Evolutionary conservation across 1,140 invertebrate genomes (phyloP).

Genomic region (Diabrotica undecimpunctata): DNA sequence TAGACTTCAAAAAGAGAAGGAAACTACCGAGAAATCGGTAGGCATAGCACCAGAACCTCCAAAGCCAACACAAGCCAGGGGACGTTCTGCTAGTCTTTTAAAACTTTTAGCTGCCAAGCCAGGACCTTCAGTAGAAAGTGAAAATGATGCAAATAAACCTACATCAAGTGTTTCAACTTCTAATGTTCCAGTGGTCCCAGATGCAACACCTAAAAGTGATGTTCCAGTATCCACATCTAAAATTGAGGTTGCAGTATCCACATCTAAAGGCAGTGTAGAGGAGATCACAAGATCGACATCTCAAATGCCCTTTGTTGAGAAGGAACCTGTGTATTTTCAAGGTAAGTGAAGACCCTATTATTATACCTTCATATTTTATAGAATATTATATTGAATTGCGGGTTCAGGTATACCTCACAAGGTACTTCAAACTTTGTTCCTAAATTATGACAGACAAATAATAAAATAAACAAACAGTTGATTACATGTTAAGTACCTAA

Average conservation of each 20-base stretch:
- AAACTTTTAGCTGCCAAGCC: slow-evolving; percentile 9
- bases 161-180: slow-evolving; percentile 1
- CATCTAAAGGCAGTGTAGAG: not conserved
- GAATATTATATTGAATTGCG: not conserved
- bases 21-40: slow-evolving; percentile 13
- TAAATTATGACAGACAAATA: too few relatives aligned
- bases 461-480: too few relatives aligned
- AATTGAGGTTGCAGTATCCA: not conserved
- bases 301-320: slow-evolving; percentile 12
- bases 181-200: not conserved
- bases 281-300: not conserved
- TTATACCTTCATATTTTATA: too few relatives aligned
- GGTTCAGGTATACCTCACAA: too few relatives aligned
- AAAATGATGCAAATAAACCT: not conserved
- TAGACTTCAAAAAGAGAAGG: not conserved
- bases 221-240: not conserved
- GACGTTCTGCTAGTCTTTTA: slow-evolving; percentile 30
- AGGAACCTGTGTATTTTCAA: slow-evolving; percentile 4
- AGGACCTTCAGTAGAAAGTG: not conserved
- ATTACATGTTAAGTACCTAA: too few relatives aligned
- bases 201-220: not conserved
- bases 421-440: too few relatives aligned
- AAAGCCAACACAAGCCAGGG: slow-evolving; percentile 31
- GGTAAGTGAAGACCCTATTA: slow-evolving; percentile 9
- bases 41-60: slow-evolving; percentile 8